phyloP scores from a whole-genome alignment of 2,888 invertebrate species.

The Lasius platythorax region DNA sequence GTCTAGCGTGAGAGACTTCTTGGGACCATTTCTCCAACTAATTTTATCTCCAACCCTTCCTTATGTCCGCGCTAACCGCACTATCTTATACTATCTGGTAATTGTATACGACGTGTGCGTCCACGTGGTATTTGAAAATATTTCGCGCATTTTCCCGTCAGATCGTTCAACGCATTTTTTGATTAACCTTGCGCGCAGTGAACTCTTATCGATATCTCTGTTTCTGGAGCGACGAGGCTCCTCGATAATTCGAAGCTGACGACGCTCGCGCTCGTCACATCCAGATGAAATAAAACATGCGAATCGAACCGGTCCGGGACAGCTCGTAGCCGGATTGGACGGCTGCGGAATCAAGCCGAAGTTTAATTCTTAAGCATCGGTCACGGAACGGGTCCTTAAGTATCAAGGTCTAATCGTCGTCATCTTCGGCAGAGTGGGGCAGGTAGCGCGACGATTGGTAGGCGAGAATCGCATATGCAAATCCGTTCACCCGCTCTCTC shows the following conservation, averaged over 20 bases:
- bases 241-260: neutral
- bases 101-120: conserved; percentile 73
- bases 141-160: conserved; percentile 9
- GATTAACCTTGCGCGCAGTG: neutral
- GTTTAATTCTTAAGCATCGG: conserved; percentile 55
- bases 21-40: conserved; percentile 58
- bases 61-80: conserved; percentile 52
- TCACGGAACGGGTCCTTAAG: conserved; percentile 51
- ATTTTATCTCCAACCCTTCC: conserved; percentile 56
- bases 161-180: neutral
- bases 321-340: conserved; percentile 44
- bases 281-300: conserved; percentile 37
- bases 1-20: conserved; percentile 60
- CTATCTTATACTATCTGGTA: conserved; percentile 59
- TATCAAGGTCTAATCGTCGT: conserved; percentile 56
- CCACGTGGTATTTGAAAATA: conserved; percentile 13
- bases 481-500: conserved; percentile 59
- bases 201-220: conserved; percentile 24
- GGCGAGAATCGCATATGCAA: conserved; percentile 67
- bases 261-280: neutral
- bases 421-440: conserved; percentile 50
- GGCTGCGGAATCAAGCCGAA: conserved; percentile 38
- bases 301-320: conserved; percentile 49
- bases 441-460: conserved; percentile 61
- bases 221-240: neutral